A percentile compares a stretch with the other conserved stretches of the same genome.
Conservation (phyloP, 1,140 invertebrate species). For the Akabosia matsudoensis region DNA sequence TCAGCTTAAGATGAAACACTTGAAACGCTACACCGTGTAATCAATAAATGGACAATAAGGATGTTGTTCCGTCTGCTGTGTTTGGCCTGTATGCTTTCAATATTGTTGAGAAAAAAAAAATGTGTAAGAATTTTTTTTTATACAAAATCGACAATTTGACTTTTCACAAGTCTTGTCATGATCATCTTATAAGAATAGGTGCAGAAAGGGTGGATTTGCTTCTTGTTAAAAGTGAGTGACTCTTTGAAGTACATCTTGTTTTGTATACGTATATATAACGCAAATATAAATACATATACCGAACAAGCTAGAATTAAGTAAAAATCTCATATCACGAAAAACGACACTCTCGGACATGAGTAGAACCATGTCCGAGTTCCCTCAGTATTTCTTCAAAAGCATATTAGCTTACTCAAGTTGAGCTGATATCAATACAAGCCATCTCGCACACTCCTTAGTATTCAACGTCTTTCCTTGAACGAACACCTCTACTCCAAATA, state of each 20-base stretch:
- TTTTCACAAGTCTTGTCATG: slow-evolving; percentile 1
- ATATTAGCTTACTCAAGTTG: no score
- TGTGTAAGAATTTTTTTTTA: not conserved
- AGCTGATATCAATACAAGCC: not conserved
- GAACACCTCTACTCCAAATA: not conserved
- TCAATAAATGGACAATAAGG: slow-evolving; percentile 4
- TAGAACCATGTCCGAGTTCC: not conserved
- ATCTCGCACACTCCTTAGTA: not conserved
- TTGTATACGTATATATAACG: no score
- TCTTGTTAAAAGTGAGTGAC: not conserved
- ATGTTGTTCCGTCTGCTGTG: not conserved
- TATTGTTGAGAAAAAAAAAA: not conserved
- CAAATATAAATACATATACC: not conserved
- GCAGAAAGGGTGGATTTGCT: slow-evolving; percentile 3
- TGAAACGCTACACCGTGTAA: not conserved
- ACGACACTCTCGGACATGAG: not conserved
- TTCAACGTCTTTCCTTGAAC: no score
- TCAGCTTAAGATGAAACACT: not conserved
- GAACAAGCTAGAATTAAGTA: not conserved
- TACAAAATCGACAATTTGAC: no score
- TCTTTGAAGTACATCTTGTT: not conserved
- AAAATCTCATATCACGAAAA: not conserved
- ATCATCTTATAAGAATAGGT: not conserved
- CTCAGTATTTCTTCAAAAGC: no score
- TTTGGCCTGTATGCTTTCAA: not conserved